phyloP scores from a whole-genome alignment of 2,888 invertebrate genomes.

The Trissolcus japonicus region DNA sequence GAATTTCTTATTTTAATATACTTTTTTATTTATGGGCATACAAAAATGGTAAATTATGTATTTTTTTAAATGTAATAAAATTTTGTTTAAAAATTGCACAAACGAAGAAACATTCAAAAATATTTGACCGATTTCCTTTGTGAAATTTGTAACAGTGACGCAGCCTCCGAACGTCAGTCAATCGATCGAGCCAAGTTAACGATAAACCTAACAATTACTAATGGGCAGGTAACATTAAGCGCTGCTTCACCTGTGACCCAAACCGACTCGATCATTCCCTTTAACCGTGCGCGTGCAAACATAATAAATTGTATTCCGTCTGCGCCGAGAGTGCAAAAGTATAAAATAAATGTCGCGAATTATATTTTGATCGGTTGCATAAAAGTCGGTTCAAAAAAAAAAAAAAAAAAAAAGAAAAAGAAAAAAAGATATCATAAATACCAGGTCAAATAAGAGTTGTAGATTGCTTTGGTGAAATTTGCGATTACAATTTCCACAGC shows the following conservation, averaged over 20 bases:
- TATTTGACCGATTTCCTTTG: too few relatives aligned
- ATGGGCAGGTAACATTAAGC: conserved; percentile 19
- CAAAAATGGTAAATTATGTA: too few relatives aligned
- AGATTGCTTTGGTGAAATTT: not conserved
- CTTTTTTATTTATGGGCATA: too few relatives aligned
- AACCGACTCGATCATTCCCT: conserved; percentile 13
- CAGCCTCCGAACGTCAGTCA: not conserved
- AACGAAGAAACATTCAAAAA: too few relatives aligned
- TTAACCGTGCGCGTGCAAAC: conserved; percentile 9
- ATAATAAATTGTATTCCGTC: not conserved
- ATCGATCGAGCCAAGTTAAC: conserved; percentile 22
- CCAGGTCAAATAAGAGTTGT: not conserved
- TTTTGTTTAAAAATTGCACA: too few relatives aligned
- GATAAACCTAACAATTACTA: conserved; percentile 27
- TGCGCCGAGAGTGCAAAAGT: not conserved
- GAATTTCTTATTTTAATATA: too few relatives aligned
- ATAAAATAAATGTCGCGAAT: too few relatives aligned
- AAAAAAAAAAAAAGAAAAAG: too few relatives aligned
- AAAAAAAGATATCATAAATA: too few relatives aligned
- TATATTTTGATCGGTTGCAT: too few relatives aligned
- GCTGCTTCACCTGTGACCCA: not conserved
- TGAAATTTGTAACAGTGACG: not conserved
- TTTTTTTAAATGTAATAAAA: too few relatives aligned
- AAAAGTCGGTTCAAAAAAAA: too few relatives aligned
- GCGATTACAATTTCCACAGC: not conserved